phyloP scores from a whole-genome alignment of 1,140 invertebrate genomes.

The Contarinia nasturtii region DNA sequence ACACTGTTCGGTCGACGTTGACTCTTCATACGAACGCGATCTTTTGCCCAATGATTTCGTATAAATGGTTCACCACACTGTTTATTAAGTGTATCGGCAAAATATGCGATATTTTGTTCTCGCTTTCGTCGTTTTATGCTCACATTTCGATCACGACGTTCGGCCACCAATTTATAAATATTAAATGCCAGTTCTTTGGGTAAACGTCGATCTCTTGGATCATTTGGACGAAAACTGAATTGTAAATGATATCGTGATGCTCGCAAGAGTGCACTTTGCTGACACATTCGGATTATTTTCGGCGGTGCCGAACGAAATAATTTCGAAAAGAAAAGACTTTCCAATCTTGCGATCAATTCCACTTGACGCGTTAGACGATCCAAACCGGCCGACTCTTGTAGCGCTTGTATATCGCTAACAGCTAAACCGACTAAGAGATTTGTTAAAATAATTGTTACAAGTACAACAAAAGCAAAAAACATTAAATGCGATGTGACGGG shows the following conservation, averaged over 20 bases:
- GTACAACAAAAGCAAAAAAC: slow-evolving; percentile 54
- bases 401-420: slow-evolving; percentile 64
- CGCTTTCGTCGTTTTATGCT: slow-evolving; percentile 27
- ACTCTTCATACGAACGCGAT: neutral
- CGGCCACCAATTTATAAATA: slow-evolving; percentile 49
- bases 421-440: slow-evolving; percentile 71
- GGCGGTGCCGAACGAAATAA: slow-evolving; percentile 42
- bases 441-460: slow-evolving; percentile 69
- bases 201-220: slow-evolving; percentile 54
- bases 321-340: slow-evolving; percentile 61
- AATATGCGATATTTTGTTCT: slow-evolving; percentile 20
- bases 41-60: neutral
- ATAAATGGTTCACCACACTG: neutral
- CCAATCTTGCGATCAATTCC: slow-evolving; percentile 55
- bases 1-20: neutral
- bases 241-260: slow-evolving; percentile 47
- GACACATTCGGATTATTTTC: slow-evolving; percentile 38
- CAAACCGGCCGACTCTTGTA: slow-evolving; percentile 60
- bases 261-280: slow-evolving; percentile 46
- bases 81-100: neutral
- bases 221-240: slow-evolving; percentile 54
- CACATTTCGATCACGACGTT: slow-evolving; percentile 35
- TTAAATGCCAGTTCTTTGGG: slow-evolving; percentile 50
- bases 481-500: slow-evolving; percentile 53
- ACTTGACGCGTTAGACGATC: slow-evolving; percentile 61